Conservation (phyloP, 2,113 vertebrate genomes). For the Nibea albiflora region DNA sequence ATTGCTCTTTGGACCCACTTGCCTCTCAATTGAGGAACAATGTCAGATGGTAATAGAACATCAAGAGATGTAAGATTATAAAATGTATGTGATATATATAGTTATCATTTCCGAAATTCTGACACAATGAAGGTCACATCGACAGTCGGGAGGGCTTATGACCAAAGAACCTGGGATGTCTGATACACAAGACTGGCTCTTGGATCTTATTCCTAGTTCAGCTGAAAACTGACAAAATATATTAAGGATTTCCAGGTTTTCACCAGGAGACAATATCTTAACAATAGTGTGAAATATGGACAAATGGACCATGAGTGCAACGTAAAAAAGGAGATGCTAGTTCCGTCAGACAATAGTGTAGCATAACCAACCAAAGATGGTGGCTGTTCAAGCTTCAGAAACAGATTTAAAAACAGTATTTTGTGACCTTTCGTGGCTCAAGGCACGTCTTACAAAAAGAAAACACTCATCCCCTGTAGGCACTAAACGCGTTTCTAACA, state of each 20-base stretch:
- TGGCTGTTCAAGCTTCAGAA: neutral
- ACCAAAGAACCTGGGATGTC: too few species aligned
- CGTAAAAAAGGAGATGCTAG: neutral
- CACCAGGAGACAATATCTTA: too few species aligned
- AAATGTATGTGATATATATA: neutral
- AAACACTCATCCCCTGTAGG: neutral
- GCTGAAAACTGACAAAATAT: neutral
- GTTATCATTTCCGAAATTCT: neutral
- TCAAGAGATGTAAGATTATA: slow-evolving; percentile 4
- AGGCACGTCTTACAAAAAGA: neutral
- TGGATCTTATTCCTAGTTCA: neutral
- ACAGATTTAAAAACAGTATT: neutral
- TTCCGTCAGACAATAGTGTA: neutral
- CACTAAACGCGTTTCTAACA: neutral
- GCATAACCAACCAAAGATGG: neutral
- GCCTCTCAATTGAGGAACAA: slow-evolving; percentile 38
- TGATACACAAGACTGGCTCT: neutral
- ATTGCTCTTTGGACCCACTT: slow-evolving; percentile 72
- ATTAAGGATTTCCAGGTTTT: neutral
- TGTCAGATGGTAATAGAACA: slow-evolving; percentile 38
- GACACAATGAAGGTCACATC: neutral
- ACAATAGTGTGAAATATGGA: neutral
- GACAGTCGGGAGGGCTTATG: neutral
- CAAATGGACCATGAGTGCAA: neutral
- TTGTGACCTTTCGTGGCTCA: neutral